Base-by-base conservation (phyloP, 2,888 invertebrate species). In the Tetrapedia diversipes region DNA sequence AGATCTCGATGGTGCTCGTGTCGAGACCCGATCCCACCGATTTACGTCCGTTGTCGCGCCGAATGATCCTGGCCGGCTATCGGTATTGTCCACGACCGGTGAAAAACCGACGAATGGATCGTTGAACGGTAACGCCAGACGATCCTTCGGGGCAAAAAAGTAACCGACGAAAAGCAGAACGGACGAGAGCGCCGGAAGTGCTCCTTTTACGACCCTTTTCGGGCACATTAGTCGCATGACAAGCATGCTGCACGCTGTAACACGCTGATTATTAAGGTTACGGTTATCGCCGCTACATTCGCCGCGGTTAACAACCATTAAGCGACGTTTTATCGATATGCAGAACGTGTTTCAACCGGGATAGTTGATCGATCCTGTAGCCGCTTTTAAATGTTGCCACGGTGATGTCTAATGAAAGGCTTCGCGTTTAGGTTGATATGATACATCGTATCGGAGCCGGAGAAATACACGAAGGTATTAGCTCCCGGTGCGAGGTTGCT, bases 211-310 rank as follows among this genome's bases (percentile, higher is more conserved):
- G 85, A 85, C 68, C 81, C 86, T 82, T 81, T 66, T 70, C 77
- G 85, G 84, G 67, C 82, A 69, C 78, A 79, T 86, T 87, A 84
- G 74, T 72, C 76, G 80, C 69, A 63, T 65, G 63, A 79, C 72
- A 77, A 80, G 81, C 84, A 82, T 76, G 80, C 82, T 77, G 78
- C 79, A 67, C 56, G 66, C 72, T 77, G 79, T n/a, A n/a, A n/a
- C n/a, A n/a, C n/a, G 49, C 86, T 89, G 87, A 89, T 90, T 87
- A 88, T 88, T 87, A 86, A 88, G 84, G 86, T 86, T 87, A 88
- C 85, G 82, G 83, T 87, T 87, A 89, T 89, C 86, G 86, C 86
- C 83, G 88, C 84, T 85, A 83, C 82, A 75, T 76, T 79, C 73
- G 79, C 80, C 77, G 79, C 80, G 82, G 84, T 75, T 75, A 59